Percentiles rank a stretch among this genome's conserved stretches.
These are phyloP conservation scores for Neria commutata DNA, from an alignment of 2,888 invertebrate genomes.

Conservation along the genomic window DNA sequence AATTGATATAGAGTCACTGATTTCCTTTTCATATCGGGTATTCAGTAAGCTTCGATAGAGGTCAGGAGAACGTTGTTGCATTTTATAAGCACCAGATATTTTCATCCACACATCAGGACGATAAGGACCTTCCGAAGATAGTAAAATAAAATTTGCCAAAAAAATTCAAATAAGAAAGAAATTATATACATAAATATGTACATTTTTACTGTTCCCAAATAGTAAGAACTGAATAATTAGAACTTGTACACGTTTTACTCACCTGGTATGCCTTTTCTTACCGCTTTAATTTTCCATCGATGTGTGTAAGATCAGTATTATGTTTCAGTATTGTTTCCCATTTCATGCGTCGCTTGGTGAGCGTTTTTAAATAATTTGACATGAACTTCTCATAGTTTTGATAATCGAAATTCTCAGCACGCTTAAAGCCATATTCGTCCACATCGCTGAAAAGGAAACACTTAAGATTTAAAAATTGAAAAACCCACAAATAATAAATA, in stretches of 20 bases:
- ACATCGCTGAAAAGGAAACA: slow-evolving; percentile 77
- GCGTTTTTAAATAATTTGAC: slow-evolving; percentile 80
- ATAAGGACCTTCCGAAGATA: slow-evolving; percentile 62
- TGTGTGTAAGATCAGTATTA: slow-evolving; percentile 70
- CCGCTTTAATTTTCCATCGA: slow-evolving; percentile 77
- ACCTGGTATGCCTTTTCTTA: slow-evolving; percentile 90
- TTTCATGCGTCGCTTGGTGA: slow-evolving; percentile 69
- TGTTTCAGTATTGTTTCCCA: slow-evolving; percentile 78
- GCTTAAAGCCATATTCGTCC: slow-evolving; percentile 92
- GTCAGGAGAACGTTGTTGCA: slow-evolving; percentile 70
- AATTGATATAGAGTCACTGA: slow-evolving; percentile 79
- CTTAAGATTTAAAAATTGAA: background rate
- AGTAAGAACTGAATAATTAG: background rate
- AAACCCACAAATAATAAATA: background rate
- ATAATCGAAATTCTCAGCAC: slow-evolving; percentile 83
- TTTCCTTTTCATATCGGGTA: slow-evolving; percentile 72
- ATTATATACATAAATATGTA: too few relatives aligned
- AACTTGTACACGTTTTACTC: slow-evolving; percentile 32
- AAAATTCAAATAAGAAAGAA: too few relatives aligned
- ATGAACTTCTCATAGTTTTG: slow-evolving; percentile 84
- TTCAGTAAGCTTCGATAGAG: slow-evolving; percentile 73
- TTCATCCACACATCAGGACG: slow-evolving; percentile 82
- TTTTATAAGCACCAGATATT: slow-evolving; percentile 78
- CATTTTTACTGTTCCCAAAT: too few relatives aligned
- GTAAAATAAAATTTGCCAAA: slow-evolving; percentile 33